Percentiles rank a stretch among this genome's conserved stretches.
phyloP scores from a whole-genome alignment of 1,140 invertebrate genomes.

The Drosophila persimilis region DNA sequence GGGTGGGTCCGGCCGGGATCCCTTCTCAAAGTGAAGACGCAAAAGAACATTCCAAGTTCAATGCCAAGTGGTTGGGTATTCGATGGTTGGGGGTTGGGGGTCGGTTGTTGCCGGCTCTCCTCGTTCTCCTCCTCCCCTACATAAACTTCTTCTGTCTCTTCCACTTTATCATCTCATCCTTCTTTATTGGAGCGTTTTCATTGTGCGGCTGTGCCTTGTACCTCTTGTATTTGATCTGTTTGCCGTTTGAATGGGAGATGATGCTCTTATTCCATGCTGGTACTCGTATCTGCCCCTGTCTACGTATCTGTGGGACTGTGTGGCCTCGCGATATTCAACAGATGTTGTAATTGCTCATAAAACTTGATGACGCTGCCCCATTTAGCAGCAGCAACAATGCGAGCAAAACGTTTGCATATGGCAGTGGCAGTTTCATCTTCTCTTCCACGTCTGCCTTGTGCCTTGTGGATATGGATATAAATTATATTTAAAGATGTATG shows the following conservation, averaged over 20 bases:
- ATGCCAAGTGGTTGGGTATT: conserved; percentile 59
- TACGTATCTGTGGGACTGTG: conserved; percentile 13
- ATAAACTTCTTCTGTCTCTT: too few relatives aligned
- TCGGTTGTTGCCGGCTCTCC: conserved; percentile 4
- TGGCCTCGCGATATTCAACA: conserved; percentile 76
- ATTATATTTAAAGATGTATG: conserved; percentile 68
- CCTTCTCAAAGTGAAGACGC: conserved; percentile 26
- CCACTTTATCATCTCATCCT: conserved; percentile 17
- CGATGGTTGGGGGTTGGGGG: conserved; percentile 4
- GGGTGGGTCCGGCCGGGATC: conserved; percentile 1
- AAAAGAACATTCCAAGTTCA: conserved; percentile 68
- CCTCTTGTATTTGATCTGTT: conserved; percentile 65
- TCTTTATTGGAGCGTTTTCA: conserved; percentile 46
- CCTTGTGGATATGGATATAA: conserved; percentile 38
- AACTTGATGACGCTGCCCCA: conserved; percentile 77
- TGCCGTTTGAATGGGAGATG: conserved; percentile 43
- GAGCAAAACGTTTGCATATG: conserved; percentile 66
- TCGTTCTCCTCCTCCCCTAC: conserved; percentile 16
- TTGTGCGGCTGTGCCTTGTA: conserved; percentile 38
- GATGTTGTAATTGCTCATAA: conserved; percentile 82
- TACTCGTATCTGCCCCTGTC: conserved; percentile 13
- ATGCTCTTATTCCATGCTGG: conserved; percentile 5
- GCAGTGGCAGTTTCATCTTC: conserved; percentile 46
- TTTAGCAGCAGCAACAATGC: conserved; percentile 40
- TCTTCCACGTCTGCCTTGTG: conserved; percentile 13